These are phyloP conservation scores for Oreocharis arfaki DNA, from an alignment of 2,113 vertebrate species.

Conservation along the genomic window DNA sequence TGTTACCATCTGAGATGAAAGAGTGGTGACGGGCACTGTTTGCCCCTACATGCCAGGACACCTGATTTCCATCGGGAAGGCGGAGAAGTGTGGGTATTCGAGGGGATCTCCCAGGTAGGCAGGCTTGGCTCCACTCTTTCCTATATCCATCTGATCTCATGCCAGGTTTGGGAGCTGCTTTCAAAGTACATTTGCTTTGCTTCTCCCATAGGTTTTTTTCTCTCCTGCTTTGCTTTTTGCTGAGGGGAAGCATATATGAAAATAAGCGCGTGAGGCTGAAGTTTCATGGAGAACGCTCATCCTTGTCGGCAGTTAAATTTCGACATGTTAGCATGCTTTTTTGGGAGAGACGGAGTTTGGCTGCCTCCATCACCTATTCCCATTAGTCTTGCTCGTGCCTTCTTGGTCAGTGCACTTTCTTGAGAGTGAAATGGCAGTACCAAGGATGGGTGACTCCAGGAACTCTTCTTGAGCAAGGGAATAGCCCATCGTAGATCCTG, in stretches of 20 bases:
- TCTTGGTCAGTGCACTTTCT: background rate
- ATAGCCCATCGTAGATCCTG: fast-evolving
- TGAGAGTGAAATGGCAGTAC: background rate
- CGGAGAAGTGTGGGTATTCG: fast-evolving
- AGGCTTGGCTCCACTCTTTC: background rate
- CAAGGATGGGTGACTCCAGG: background rate
- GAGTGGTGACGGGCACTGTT: background rate
- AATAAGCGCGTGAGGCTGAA: background rate
- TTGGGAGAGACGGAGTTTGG: background rate
- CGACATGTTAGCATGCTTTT: background rate
- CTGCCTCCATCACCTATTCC: background rate
- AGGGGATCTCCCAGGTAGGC: background rate
- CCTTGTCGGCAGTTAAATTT: background rate
- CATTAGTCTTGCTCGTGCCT: background rate
- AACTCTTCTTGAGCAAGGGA: background rate
- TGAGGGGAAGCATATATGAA: background rate
- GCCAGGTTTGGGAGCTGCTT: constrained; percentile 6
- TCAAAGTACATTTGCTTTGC: background rate
- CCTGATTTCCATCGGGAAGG: background rate
- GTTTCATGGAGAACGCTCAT: background rate
- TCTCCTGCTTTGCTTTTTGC: background rate
- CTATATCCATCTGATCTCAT: constrained; percentile 7
- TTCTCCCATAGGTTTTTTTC: background rate
- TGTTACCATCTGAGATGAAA: background rate
- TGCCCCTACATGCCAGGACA: background rate